phyloP scores from a whole-genome alignment of 2,888 invertebrate genomes.

The Melipona bicolor region DNA sequence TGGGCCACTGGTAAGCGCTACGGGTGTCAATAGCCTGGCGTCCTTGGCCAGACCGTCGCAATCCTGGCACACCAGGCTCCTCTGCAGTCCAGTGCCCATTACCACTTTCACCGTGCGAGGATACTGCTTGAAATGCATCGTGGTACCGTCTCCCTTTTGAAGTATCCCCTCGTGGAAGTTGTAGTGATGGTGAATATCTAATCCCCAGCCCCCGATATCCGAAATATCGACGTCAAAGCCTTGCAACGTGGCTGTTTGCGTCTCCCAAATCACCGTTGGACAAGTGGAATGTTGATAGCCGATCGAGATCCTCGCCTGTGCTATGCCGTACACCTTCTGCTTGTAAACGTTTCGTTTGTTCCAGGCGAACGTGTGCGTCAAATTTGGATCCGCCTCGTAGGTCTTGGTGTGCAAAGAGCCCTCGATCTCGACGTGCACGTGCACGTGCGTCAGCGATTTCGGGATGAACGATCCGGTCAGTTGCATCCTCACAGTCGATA shows the following conservation, averaged over 20 bases:
- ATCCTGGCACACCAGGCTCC: conserved; percentile 93
- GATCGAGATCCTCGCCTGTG: conserved; percentile 94
- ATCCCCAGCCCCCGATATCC: conserved; percentile 98
- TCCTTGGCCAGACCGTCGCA: conserved; percentile 94
- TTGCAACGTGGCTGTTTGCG: conserved; percentile 96
- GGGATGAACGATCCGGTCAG: conserved; percentile 93
- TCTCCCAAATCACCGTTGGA: conserved; percentile 95
- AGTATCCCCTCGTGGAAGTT: conserved; percentile 99
- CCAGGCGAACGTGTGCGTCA: conserved; percentile 99
- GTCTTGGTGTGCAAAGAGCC: conserved; percentile 96
- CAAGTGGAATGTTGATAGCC: conserved; percentile 98
- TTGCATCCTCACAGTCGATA: conserved; percentile 96
- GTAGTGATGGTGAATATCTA: conserved; percentile 99
- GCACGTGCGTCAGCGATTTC: conserved; percentile 92
- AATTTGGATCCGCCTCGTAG: conserved; percentile 97
- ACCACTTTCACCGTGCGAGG: conserved; percentile 95
- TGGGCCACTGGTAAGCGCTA: conserved; percentile 96
- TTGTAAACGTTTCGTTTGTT: conserved; percentile 98
- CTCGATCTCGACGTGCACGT: conserved; percentile 96
- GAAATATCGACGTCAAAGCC: conserved; percentile 98
- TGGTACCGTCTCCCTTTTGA: conserved; percentile 98
- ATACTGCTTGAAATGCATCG: conserved; percentile 96
- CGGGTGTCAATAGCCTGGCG: conserved; percentile 95
- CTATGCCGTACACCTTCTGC: conserved; percentile 96
- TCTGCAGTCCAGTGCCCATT: conserved; percentile 96